Evolutionary conservation across 2,888 invertebrate species (phyloP).

Genomic region (Ceramica pisi): DNA sequence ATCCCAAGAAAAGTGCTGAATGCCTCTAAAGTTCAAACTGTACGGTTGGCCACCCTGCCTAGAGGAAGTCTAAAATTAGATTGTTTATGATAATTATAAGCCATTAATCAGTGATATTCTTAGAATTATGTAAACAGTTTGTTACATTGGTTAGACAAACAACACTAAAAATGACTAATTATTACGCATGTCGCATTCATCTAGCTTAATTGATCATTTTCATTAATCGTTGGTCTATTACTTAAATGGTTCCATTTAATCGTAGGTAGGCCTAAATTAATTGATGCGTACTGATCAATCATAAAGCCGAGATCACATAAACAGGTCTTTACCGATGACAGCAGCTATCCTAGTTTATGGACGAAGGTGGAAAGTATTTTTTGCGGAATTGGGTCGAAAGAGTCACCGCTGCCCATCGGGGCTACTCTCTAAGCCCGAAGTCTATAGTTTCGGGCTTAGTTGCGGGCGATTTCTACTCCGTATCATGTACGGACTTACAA

Average conservation of each 20-base stretch:
- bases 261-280: not conserved
- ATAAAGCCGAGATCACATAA: not conserved
- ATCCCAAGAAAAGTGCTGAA: no score
- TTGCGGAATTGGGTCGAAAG: no score
- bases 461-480: no score
- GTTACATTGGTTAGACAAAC: not conserved
- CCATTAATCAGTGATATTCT: constrained; percentile 19
- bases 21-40: no score
- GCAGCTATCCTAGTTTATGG: not conserved
- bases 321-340: not conserved
- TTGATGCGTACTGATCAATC: constrained; percentile 5
- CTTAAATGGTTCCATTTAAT: constrained; percentile 18
- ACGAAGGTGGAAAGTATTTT: no score
- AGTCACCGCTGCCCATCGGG: no score
- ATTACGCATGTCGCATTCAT: not conserved
- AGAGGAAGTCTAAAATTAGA: constrained; percentile 24
- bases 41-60: not conserved
- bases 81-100: constrained; percentile 17
- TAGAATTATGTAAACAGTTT: constrained; percentile 5
- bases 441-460: no score
- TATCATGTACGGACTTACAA: no score
- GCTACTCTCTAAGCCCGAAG: no score
- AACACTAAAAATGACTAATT: not conserved
- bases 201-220: constrained; percentile 18
- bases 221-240: constrained; percentile 19